phyloP scores from a whole-genome alignment of 1,140 invertebrate genomes.

The Cotesia typhae region DNA sequence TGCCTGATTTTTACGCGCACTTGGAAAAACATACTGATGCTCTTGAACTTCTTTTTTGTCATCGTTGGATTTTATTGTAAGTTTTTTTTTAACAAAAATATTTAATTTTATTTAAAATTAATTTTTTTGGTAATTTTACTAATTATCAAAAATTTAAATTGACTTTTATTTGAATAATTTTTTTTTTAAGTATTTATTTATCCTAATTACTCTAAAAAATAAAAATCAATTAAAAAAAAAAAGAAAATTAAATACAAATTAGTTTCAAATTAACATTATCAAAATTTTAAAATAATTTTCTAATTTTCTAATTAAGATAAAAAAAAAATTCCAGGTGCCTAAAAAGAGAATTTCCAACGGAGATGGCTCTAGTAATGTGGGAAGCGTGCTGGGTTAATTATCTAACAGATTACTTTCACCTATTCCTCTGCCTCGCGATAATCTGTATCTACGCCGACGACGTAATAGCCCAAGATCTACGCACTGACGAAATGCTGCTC shows the following conservation, averaged over 20 bases:
- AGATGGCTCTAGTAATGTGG: slow-evolving; percentile 88
- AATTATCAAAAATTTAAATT: too few relatives aligned
- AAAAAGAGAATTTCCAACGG: slow-evolving; percentile 89
- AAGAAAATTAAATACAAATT: too few relatives aligned
- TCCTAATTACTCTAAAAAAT: too few relatives aligned
- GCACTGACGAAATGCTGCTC: slow-evolving; percentile 91
- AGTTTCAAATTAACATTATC: too few relatives aligned
- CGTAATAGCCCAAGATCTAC: slow-evolving; percentile 87
- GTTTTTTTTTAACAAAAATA: slow-evolving; percentile 47
- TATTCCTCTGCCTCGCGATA: slow-evolving; percentile 90
- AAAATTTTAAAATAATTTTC: too few relatives aligned
- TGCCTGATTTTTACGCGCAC: slow-evolving; percentile 87
- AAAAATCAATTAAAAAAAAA: too few relatives aligned
- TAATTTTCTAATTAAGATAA: too few relatives aligned
- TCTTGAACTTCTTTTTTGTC: slow-evolving; percentile 88
- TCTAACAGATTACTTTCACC: slow-evolving; percentile 90
- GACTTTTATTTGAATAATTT: too few relatives aligned
- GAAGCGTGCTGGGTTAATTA: slow-evolving; percentile 95
- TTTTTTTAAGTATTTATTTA: too few relatives aligned
- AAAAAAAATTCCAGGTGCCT: slow-evolving; percentile 71
- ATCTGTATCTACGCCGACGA: slow-evolving; percentile 92
- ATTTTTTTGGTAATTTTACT: too few relatives aligned
- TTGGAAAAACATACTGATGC: slow-evolving; percentile 83
- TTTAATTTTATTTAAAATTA: background rate
- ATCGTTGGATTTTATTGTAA: slow-evolving; percentile 92